These are phyloP conservation scores for Pachyramphus minor DNA, from an alignment of 2,113 vertebrate genomes.

Conservation along the genomic window DNA sequence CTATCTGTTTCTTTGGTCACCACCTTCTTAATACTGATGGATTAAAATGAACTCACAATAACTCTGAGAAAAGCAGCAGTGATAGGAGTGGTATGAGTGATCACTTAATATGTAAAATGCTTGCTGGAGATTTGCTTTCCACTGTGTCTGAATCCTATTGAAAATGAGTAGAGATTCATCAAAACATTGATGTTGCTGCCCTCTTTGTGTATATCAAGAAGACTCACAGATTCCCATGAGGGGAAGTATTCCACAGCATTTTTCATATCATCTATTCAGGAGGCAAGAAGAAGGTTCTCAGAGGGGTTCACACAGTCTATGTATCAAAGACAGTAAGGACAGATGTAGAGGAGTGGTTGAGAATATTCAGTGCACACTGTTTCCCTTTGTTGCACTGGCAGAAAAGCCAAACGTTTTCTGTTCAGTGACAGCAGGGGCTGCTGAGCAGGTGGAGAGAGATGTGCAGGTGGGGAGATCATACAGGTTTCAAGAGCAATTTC, in stretches of 20 bases:
- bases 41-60: neutral
- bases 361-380: neutral
- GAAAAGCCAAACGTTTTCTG: conserved; percentile 20
- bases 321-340: neutral
- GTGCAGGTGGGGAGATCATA: conserved; percentile 54
- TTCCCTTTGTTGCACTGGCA: neutral
- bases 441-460: conserved; percentile 39
- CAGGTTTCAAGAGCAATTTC: conserved; percentile 21
- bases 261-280: neutral
- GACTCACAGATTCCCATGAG: neutral
- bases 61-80: neutral
- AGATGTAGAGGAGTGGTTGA: neutral
- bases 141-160: neutral
- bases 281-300: conserved; percentile 1
- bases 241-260: neutral
- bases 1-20: neutral
- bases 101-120: neutral
- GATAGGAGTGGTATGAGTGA: neutral
- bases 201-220: neutral
- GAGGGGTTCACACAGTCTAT: neutral
- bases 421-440: neutral
- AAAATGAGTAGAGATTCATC: neutral
- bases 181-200: neutral
- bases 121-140: neutral
- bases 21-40: neutral